Evolutionary conservation across 2,888 invertebrate species (phyloP).

Genomic region (Drosophila infuscata): DNA sequence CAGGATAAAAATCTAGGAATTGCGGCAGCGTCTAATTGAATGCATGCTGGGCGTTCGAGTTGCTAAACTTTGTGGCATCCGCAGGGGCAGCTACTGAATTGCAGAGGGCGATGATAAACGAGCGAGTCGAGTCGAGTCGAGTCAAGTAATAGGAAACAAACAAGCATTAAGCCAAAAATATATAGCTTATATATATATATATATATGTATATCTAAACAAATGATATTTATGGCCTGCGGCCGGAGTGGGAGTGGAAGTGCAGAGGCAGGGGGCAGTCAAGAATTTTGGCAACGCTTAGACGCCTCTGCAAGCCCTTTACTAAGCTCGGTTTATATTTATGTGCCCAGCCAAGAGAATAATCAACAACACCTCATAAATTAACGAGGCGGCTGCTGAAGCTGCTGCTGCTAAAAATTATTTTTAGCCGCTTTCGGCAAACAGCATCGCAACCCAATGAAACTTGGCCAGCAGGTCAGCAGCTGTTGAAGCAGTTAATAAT

Average conservation of each 20-base stretch:
- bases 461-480: conserved; percentile 13
- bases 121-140: conserved; percentile 40
- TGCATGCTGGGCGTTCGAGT: conserved; percentile 63
- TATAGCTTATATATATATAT: conserved; percentile 27
- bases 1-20: conserved; percentile 51
- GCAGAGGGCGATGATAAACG: conserved; percentile 68
- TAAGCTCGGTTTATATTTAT: conserved; percentile 61
- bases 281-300: conserved; percentile 59
- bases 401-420: conserved; percentile 16
- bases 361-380: conserved; percentile 79
- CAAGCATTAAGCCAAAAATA: conserved; percentile 72
- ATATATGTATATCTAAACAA: conserved; percentile 57
- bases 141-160: conserved; percentile 67
- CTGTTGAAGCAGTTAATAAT: conserved; percentile 18
- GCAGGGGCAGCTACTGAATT: conserved; percentile 33
- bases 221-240: conserved; percentile 69
- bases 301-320: conserved; percentile 29
- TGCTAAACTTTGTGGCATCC: conserved; percentile 48
- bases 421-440: conserved; percentile 2
- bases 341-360: conserved; percentile 61
- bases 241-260: conserved; percentile 11
- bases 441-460: background rate
- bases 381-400: conserved; percentile 15
- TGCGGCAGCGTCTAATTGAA: conserved; percentile 68
- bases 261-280: conserved; percentile 15